Percentiles rank a stretch among this genome's conserved stretches.
Evolutionary conservation across 1,140 invertebrate species (phyloP).

Genomic region (Thereuonema tuberculata): DNA sequence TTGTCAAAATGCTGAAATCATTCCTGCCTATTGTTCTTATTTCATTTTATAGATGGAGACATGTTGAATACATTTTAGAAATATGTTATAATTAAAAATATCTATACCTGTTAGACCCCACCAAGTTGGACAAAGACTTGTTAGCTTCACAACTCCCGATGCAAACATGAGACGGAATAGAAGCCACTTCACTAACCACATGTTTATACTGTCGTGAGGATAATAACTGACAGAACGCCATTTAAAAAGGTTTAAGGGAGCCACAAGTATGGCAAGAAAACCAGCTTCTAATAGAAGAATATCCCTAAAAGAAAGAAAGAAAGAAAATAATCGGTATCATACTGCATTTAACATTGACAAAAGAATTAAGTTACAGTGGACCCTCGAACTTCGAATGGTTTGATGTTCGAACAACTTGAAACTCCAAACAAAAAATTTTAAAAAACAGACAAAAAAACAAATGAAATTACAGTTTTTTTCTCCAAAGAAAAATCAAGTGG

Average conservation of each 20-base stretch:
- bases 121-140: constrained; percentile 60
- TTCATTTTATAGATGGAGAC: too few species aligned
- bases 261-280: constrained; percentile 54
- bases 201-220: constrained; percentile 41
- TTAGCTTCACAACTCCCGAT: constrained; percentile 58
- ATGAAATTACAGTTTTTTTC: too few species aligned
- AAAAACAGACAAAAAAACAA: too few species aligned
- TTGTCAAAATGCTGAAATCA: too few species aligned
- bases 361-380: constrained; percentile 4
- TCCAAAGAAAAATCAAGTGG: too few species aligned
- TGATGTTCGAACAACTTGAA: background rate
- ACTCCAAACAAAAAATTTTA: too few species aligned
- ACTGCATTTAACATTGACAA: too few species aligned
- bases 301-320: constrained; percentile 44
- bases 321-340: too few species aligned
- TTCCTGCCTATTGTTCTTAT: too few species aligned
- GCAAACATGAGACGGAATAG: constrained; percentile 64
- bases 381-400: background rate
- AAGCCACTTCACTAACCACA: constrained; percentile 63
- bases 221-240: constrained; percentile 16
- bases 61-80: too few species aligned
- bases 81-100: too few species aligned
- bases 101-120: constrained; percentile 60
- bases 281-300: constrained; percentile 59
- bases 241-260: constrained; percentile 37